Base-by-base conservation (phyloP, 2,888 invertebrate genomes). In the Ormia ochracea region DNA sequence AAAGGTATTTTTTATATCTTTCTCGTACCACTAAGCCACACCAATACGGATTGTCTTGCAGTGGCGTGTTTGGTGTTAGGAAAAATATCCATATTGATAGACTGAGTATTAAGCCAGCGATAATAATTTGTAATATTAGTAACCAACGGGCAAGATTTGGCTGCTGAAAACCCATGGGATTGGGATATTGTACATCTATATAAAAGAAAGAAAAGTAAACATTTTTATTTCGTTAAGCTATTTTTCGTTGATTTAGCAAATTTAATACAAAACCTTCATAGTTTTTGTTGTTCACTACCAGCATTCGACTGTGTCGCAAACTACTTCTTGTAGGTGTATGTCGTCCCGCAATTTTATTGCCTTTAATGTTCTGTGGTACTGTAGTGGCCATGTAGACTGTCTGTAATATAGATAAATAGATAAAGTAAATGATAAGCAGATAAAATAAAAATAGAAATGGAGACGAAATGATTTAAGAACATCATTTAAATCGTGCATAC, bases 281-380 rank as follows among this genome's bases (percentile, higher is more conserved):
- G 82, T 90, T 91, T 85, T 92, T 91, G 85, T 92, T 92, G 85
- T 91, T 92, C 86, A 93, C 90, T 21, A 93, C 93, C 82, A 94
- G 91, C 93, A 94, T 93, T 82, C 94, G 90, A 86, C 93, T 93
- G 86, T 94, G 94, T 82, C 94, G 90, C 81, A 94, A 90, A 85
- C 93, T 93, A 86, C 92, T 93, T 84, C 93, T 91, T 23, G 93
- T 94, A 58, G 94, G 94, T 17, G 93, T 92, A 87, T 94, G 94
- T 80, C 93, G 90, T 59, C 92, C 93, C 43, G 92, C 92, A 82
- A 93, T 92, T 87, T 91, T 92, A 82, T 90, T 90, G 23, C 91
- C 91, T 65, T 92, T 92, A 83, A 93, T 91, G 88, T 93, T 93
- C 87, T 93, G 93, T 65, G 94, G 94, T 78, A 94, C 94, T 5